Percentiles rank a stretch among this genome's conserved stretches.
These are phyloP conservation scores for Ovibos moschatus DNA, from an alignment of 2,113 vertebrate genomes.

Conservation along the genomic window DNA sequence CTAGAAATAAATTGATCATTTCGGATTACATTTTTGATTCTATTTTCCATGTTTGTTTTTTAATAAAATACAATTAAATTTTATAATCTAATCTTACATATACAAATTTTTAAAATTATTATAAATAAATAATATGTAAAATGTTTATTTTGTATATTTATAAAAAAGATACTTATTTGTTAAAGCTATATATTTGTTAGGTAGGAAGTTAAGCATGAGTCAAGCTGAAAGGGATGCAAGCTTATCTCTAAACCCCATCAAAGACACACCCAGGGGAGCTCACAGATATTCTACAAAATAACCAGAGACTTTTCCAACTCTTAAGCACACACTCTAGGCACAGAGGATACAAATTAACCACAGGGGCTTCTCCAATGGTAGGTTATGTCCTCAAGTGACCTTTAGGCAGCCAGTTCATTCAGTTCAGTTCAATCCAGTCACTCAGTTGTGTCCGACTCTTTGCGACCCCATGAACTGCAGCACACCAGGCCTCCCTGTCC, in stretches of 20 bases:
- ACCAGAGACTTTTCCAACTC: background rate
- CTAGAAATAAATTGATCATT: background rate
- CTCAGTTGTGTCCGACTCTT: background rate
- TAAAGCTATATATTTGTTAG: background rate
- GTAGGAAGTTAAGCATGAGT: background rate
- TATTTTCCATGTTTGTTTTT: background rate
- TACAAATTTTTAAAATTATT: background rate
- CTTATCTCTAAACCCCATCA: background rate
- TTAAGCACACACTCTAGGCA: background rate
- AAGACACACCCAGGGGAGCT: background rate
- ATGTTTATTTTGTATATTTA: background rate
- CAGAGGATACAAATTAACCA: background rate
- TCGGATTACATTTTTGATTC: background rate
- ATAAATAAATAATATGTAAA: background rate
- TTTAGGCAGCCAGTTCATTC: background rate
- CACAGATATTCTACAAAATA: background rate
- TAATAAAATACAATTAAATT: background rate
- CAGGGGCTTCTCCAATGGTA: background rate
- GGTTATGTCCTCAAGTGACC: background rate
- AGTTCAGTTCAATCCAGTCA: background rate
- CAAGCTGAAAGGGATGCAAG: background rate
- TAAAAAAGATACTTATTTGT: background rate
- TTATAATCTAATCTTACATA: background rate
- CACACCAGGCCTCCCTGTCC: fast-evolving
- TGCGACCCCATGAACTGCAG: fast-evolving